Conservation (phyloP, 2,888 invertebrate species). For the Cheilosia urbana region DNA sequence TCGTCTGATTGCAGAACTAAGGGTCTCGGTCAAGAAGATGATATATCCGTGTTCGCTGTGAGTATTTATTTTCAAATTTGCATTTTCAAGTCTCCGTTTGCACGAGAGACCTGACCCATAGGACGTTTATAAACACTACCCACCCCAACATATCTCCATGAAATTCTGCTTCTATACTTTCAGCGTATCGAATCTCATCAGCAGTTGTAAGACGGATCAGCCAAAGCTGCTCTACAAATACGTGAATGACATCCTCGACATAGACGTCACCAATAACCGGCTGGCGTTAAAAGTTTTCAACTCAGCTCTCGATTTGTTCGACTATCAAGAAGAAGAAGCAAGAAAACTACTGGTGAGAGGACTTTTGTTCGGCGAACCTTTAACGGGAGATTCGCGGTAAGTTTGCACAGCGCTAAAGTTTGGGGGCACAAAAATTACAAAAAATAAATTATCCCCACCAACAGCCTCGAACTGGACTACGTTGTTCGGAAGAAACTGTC, state of each 20-base stretch:
- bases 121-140: no score
- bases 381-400: constrained; percentile 79
- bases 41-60: constrained; percentile 18
- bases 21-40: constrained; percentile 19
- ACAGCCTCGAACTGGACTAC: constrained; percentile 54
- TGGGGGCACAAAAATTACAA: no score
- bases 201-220: not conserved
- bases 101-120: not conserved
- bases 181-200: constrained; percentile 23
- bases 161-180: not conserved
- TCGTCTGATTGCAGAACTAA: constrained; percentile 27
- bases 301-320: not conserved
- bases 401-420: not conserved
- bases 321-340: constrained; percentile 9
- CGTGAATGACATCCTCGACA: constrained; percentile 47
- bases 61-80: constrained; percentile 15
- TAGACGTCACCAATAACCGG: constrained; percentile 31
- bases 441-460: not conserved
- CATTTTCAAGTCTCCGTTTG: not conserved
- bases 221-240: constrained; percentile 9
- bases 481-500: constrained; percentile 7
- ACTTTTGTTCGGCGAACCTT: constrained; percentile 78
- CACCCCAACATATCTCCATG: no score
- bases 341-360: constrained; percentile 69
- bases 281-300: constrained; percentile 29